Conservation (phyloP, 37 sponge, comb jelly and placozoan species). For the Trichoplax adhaerens region DNA sequence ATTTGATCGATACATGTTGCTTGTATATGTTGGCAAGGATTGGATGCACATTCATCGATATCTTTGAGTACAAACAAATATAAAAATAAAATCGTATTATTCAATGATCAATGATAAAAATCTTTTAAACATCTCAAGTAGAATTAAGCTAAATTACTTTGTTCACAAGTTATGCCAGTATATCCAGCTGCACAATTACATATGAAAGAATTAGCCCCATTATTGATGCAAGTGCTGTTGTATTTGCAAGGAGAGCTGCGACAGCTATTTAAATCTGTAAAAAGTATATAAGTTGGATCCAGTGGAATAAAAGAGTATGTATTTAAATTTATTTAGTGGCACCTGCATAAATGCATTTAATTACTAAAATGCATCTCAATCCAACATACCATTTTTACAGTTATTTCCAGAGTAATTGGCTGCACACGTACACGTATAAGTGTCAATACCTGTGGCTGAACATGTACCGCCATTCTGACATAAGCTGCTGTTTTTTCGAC, state of each 20-base stretch:
- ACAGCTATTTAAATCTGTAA: no score
- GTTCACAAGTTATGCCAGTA: slow-evolving; percentile 15
- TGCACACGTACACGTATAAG: slow-evolving; percentile 23
- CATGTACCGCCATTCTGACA: slow-evolving; percentile 18
- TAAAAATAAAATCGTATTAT: no score
- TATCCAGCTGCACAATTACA: slow-evolving; percentile 18
- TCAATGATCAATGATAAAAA: no score
- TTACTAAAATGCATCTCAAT: no score
- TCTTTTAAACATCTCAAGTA: not conserved
- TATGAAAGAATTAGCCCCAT: not conserved
- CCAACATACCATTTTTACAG: not conserved
- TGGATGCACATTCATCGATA: slow-evolving; percentile 33
- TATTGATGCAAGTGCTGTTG: no score
- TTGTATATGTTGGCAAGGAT: slow-evolving; percentile 20
- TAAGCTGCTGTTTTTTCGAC: not conserved
- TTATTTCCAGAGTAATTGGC: slow-evolving; percentile 25
- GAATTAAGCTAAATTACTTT: not conserved
- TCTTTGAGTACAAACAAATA: slow-evolving; percentile 2
- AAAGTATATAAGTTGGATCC: no score
- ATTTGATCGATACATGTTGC: slow-evolving; percentile 42
- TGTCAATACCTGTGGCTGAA: not conserved
- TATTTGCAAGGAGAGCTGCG: no score
- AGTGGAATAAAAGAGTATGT: no score
- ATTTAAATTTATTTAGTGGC: no score
- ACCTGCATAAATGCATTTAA: no score